phyloP scores from a whole-genome alignment of 2,113 vertebrate species.

The Romanogobio albipinnatus region DNA sequence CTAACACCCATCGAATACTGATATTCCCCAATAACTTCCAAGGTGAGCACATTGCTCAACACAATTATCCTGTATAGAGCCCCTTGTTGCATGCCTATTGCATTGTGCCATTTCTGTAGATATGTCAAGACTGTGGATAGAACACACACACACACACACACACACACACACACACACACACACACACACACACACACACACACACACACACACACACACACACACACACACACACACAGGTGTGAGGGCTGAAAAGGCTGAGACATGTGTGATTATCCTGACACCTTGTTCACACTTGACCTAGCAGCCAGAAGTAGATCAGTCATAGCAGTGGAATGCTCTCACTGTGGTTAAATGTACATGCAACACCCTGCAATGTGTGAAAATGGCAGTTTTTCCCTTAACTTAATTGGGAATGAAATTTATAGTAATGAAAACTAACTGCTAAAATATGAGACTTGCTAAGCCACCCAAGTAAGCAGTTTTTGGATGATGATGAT shows the following conservation, averaged over 20 bases:
- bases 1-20: too few relatives aligned
- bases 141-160: not conserved
- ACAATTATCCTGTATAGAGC: conserved; percentile 69
- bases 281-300: conserved; percentile 37
- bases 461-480: not conserved
- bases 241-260: not conserved
- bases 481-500: not conserved
- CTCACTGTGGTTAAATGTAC: not conserved
- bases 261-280: conserved; percentile 24
- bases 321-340: conserved; percentile 37
- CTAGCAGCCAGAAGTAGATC: conserved; percentile 4
- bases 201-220: not conserved
- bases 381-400: not conserved
- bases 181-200: not conserved
- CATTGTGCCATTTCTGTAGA: conserved; percentile 11
- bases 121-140: not conserved
- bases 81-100: conserved; percentile 64
- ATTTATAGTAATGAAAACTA: conserved; percentile 60
- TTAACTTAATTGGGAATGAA: not conserved
- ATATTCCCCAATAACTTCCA: too few relatives aligned
- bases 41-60: conserved; percentile 75
- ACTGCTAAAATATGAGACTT: too few relatives aligned
- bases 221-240: conserved; percentile 2
- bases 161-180: not conserved
- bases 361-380: not conserved